phyloP scores from a whole-genome alignment of 2,888 invertebrate species.

The Lasioglossum calceatum region DNA sequence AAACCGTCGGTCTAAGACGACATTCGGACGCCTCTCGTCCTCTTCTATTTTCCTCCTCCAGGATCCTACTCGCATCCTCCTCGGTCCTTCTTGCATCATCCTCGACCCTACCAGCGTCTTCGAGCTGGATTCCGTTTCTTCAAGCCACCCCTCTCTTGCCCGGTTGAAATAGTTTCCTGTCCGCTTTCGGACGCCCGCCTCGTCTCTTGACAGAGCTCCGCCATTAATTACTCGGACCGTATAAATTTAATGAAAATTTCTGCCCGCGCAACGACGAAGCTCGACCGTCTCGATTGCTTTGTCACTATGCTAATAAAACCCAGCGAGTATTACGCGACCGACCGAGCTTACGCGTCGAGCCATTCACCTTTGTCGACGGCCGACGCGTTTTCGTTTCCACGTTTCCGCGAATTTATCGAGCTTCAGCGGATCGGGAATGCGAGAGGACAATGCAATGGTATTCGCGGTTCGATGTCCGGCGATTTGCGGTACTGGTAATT shows the following conservation, averaged over 20 bases:
- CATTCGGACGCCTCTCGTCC: constrained; percentile 43
- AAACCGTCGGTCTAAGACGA: constrained; percentile 50
- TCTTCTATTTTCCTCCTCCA: background rate
- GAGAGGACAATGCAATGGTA: background rate
- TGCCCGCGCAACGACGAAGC: background rate
- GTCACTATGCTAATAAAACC: constrained; percentile 21
- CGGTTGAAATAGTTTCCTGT: constrained; percentile 1
- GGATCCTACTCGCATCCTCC: background rate
- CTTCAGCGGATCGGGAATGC: background rate
- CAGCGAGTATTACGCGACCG: constrained; percentile 7
- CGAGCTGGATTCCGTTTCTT: constrained; percentile 7
- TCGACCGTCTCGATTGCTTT: constrained; percentile 11
- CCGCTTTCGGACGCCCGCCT: background rate
- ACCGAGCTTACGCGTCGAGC: constrained; percentile 1
- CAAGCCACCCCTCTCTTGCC: background rate
- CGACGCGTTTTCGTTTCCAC: constrained; percentile 22
- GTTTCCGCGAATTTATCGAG: constrained; percentile 24
- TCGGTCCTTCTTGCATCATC: background rate
- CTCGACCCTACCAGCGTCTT: background rate
- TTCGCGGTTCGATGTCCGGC: background rate
- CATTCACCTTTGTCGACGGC: background rate
- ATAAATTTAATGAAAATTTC: constrained; percentile 33
- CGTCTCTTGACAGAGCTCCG: background rate
- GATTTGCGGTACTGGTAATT: background rate
- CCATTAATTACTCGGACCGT: constrained; percentile 36